A percentile compares a stretch with the other conserved stretches of the same genome.
phyloP scores from a whole-genome alignment of 2,797 vertebrate genomes.

The Takifugu ocellatus region DNA sequence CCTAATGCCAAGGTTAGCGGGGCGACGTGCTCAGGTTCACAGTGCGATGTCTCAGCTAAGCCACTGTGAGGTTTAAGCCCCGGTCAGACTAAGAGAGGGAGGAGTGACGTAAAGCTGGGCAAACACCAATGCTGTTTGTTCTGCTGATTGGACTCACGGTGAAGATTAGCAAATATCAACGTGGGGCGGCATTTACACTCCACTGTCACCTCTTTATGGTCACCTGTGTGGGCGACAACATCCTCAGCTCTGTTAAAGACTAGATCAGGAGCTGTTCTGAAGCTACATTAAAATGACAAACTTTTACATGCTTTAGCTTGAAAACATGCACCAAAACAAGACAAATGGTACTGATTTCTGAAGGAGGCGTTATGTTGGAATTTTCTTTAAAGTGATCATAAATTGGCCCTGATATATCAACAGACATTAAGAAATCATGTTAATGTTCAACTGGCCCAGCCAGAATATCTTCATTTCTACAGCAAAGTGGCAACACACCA shows the following conservation, averaged over 20 bases:
- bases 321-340: too few relatives aligned
- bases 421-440: too few relatives aligned
- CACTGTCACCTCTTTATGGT: conserved; percentile 58
- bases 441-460: too few relatives aligned
- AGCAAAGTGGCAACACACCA: too few relatives aligned
- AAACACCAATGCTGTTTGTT: conserved; percentile 75
- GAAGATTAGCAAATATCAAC: conserved; percentile 68
- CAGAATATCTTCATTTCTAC: too few relatives aligned
- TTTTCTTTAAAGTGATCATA: too few relatives aligned
- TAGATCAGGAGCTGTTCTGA: conserved; percentile 1
- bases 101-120: conserved; percentile 31
- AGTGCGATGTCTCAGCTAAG: conserved; percentile 38
- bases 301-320: too few relatives aligned
- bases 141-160: conserved; percentile 70
- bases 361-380: too few relatives aligned
- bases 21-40: conserved; percentile 48
- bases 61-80: conserved; percentile 10
- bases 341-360: too few relatives aligned
- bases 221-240: conserved; percentile 57
- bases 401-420: too few relatives aligned
- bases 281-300: conserved; percentile 6
- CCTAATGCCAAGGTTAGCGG: conserved; percentile 73
- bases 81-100: conserved; percentile 11
- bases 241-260: conserved; percentile 16
- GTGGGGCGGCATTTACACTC: conserved; percentile 67